Conservation (phyloP, 2,113 vertebrate genomes). For the Peucedramus taeniatus region DNA sequence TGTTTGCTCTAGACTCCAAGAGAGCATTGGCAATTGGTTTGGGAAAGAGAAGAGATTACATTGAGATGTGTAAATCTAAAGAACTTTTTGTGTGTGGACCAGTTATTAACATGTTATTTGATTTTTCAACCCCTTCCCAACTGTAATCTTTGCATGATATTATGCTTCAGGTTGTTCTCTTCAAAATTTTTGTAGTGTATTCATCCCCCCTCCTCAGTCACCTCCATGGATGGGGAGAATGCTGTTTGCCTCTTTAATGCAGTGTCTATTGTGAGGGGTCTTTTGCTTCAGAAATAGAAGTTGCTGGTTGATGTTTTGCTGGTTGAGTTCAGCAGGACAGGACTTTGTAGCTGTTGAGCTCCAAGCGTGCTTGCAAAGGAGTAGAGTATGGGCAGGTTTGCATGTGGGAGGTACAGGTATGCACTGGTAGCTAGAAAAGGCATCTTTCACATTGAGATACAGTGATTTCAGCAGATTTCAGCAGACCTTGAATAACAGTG, state of each 20-base stretch:
- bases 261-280: neutral
- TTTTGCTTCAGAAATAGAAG: neutral
- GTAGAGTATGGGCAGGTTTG: neutral
- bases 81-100: neutral
- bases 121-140: neutral
- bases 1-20: neutral
- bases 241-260: neutral
- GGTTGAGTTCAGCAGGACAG: neutral
- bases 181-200: neutral
- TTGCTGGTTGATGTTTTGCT: neutral
- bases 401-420: neutral
- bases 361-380: neutral
- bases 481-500: neutral
- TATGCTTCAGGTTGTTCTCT: neutral
- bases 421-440: neutral
- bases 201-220: neutral
- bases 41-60: neutral
- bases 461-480: neutral
- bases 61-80: neutral
- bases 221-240: neutral
- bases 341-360: neutral
- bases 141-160: neutral
- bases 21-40: neutral
- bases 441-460: neutral
- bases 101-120: neutral